A percentile compares a stretch with the other conserved stretches of the same genome.
These are phyloP conservation scores for Drosophila pseudoananassae DNA, from an alignment of 1,140 invertebrate species.

Conservation along the genomic window DNA sequence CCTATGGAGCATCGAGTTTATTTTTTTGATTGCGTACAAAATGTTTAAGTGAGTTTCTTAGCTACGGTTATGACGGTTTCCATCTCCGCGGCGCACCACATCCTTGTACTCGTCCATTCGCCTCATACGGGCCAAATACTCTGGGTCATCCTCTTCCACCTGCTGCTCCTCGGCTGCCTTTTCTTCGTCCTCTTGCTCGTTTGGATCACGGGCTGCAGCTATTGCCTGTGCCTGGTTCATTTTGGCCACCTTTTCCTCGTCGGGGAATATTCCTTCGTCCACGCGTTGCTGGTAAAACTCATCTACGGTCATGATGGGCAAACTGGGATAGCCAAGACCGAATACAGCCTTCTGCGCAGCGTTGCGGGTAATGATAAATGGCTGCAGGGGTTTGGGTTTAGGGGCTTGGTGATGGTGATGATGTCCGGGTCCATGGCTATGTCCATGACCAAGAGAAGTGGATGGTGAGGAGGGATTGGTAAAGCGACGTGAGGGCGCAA, in stretches of 20 bases:
- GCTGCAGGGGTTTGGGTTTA: constrained; percentile 88
- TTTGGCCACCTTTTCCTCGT: constrained; percentile 74
- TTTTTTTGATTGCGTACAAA: constrained; percentile 33
- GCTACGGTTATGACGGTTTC: constrained; percentile 94
- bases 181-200: constrained; percentile 87
- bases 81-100: constrained; percentile 93
- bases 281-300: constrained; percentile 97
- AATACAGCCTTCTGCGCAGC: constrained; percentile 96
- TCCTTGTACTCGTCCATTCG: constrained; percentile 97
- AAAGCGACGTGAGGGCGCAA: background rate
- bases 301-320: constrained; percentile 96
- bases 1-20: background rate
- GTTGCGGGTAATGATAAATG: constrained; percentile 97
- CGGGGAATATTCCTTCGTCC: constrained; percentile 89
- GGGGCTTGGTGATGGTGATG: constrained; percentile 50
- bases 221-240: constrained; percentile 77
- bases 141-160: constrained; percentile 91
- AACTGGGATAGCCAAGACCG: constrained; percentile 96
- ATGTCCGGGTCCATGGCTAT: constrained; percentile 48
- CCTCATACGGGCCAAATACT: constrained; percentile 87
- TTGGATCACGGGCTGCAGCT: constrained; percentile 85
- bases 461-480: background rate
- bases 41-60: constrained; percentile 81
- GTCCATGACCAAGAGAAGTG: constrained; percentile 21
- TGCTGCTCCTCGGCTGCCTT: constrained; percentile 86